phyloP scores from a whole-genome alignment of 2,797 vertebrate species.

The Aplochiton taeniatus region DNA sequence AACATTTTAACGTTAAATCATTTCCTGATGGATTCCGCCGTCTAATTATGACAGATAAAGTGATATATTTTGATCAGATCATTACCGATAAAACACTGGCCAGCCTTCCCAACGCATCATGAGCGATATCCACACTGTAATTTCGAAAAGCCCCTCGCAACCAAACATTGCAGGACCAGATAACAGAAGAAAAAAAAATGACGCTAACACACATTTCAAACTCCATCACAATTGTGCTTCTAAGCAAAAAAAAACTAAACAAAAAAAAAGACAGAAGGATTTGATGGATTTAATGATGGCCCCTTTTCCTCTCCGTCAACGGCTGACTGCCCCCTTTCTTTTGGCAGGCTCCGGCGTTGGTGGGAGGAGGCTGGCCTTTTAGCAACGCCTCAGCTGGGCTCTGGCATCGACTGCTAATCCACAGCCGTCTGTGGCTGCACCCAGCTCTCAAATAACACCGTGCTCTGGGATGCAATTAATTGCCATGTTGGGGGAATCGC shows the following conservation, averaged over 20 bases:
- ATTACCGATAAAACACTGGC: too few relatives aligned
- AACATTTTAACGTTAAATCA: too few relatives aligned
- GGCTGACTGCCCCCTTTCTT: constrained; percentile 35
- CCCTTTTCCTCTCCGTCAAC: constrained; percentile 20
- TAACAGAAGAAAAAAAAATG: too few relatives aligned
- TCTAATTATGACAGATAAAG: constrained; percentile 7
- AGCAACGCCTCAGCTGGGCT: constrained; percentile 60
- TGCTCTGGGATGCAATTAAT: constrained; percentile 80
- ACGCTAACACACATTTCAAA: constrained; percentile 1
- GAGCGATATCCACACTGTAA: too few relatives aligned
- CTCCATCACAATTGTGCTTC: constrained; percentile 22
- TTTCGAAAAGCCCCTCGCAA: too few relatives aligned
- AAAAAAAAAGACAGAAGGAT: background rate
- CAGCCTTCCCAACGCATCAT: too few relatives aligned
- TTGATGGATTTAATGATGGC: constrained; percentile 41
- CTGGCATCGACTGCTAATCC: constrained; percentile 68
- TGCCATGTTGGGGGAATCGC: constrained; percentile 75
- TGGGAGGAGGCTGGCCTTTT: constrained; percentile 47
- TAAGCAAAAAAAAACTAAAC: constrained; percentile 17
- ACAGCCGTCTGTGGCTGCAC: constrained; percentile 66
- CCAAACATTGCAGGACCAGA: too few relatives aligned
- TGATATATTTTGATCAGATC: too few relatives aligned
- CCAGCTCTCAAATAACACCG: constrained; percentile 70
- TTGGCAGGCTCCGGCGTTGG: constrained; percentile 43
- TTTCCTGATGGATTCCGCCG: too few relatives aligned